phyloP scores from a whole-genome alignment of 2,888 invertebrate genomes.

The Opisthograptis luteolata region DNA sequence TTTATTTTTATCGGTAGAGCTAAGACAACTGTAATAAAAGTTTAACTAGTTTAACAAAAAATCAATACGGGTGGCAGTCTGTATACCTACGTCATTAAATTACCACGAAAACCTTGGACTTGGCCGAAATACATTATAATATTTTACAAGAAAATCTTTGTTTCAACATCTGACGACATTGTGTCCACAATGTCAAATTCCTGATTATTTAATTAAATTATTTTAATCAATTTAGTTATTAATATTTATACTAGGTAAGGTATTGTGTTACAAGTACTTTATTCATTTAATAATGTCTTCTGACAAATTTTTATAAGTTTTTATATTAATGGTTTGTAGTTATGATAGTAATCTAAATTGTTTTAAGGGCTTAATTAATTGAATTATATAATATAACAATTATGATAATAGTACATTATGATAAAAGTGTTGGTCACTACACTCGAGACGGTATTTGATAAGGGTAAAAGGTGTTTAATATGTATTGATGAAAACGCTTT shows the following conservation, averaged over 20 bases:
- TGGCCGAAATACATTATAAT: constrained; percentile 31
- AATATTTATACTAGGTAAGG: constrained; percentile 21
- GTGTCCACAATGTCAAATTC: constrained; percentile 34
- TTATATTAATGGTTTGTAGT: neutral
- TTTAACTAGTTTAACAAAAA: too few species aligned
- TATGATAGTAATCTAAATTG: neutral
- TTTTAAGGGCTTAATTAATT: too few species aligned
- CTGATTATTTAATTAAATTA: constrained; percentile 25
- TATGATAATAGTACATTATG: too few species aligned
- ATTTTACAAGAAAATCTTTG: constrained; percentile 14
- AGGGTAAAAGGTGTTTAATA: too few species aligned
- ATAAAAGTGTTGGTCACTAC: too few species aligned
- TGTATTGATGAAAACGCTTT: too few species aligned
- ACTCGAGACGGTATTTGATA: too few species aligned
- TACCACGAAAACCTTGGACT: constrained; percentile 31
- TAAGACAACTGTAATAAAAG: too few species aligned
- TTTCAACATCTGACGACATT: constrained; percentile 31
- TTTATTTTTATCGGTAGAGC: too few species aligned
- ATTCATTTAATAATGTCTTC: constrained; percentile 11
- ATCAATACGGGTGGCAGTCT: neutral
- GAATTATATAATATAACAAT: too few species aligned
- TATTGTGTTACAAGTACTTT: constrained; percentile 26
- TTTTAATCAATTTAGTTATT: constrained; percentile 27
- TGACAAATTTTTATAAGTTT: constrained; percentile 16
- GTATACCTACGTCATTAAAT: neutral